Percentiles rank a stretch among this genome's conserved stretches.
Conservation (phyloP, 2,113 vertebrate genomes). For the Tringa solitaria region DNA sequence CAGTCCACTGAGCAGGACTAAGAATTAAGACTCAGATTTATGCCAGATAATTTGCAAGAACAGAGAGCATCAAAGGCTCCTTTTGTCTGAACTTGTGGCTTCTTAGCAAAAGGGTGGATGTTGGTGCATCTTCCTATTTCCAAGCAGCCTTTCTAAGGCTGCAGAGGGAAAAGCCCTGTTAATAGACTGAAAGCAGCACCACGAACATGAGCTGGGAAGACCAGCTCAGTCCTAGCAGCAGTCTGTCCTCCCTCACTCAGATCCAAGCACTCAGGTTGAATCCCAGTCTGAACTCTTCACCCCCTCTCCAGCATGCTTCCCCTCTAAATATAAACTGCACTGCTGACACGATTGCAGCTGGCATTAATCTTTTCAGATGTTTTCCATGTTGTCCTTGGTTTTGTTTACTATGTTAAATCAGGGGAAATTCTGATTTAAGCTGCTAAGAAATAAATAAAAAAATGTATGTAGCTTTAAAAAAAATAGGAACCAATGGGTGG, state of each 20-base stretch:
- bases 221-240: not conserved
- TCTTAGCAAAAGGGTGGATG: not conserved
- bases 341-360: slow-evolving; percentile 57
- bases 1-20: not conserved
- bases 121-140: not conserved
- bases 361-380: slow-evolving; percentile 64
- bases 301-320: slow-evolving; percentile 44
- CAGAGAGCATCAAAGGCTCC: not conserved
- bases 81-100: not conserved
- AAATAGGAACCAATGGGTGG: not conserved
- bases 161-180: not conserved
- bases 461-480: not conserved
- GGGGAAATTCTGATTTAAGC: not conserved
- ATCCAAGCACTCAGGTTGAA: slow-evolving; percentile 12
- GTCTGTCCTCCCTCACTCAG: not conserved
- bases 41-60: not conserved
- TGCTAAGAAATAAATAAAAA: not conserved
- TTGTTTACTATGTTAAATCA: slow-evolving; percentile 43
- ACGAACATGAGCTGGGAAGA: not conserved
- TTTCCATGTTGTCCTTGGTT: slow-evolving; percentile 55
- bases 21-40: not conserved
- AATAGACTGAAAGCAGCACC: not conserved
- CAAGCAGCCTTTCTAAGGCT: not conserved
- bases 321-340: slow-evolving; percentile 63
- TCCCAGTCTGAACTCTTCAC: slow-evolving; percentile 67